A percentile compares a stretch with the other conserved stretches of the same genome.
phyloP scores from a whole-genome alignment of 2,888 invertebrate species.

The Diaphora mendica region DNA sequence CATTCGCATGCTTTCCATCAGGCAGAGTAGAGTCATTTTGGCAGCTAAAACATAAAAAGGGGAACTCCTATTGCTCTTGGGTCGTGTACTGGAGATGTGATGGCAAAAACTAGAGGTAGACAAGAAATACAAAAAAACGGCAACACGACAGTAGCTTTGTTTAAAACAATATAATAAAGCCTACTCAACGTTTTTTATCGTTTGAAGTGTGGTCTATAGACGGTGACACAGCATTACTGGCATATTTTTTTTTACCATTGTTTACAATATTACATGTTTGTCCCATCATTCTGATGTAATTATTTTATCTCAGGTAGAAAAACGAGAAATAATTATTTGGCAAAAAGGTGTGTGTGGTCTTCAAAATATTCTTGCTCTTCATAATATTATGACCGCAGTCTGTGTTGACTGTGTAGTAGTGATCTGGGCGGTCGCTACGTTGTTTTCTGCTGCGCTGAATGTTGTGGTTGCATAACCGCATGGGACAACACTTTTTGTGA shows the following conservation, averaged over 20 bases:
- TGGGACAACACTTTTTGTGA: too few species aligned
- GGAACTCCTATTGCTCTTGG: neutral
- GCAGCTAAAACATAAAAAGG: too few species aligned
- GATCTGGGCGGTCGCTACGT: too few species aligned
- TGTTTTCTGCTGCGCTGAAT: too few species aligned
- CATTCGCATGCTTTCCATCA: too few species aligned
- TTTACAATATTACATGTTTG: conserved; percentile 6
- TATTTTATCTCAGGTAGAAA: neutral
- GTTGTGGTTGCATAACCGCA: too few species aligned
- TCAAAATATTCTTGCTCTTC: too few species aligned
- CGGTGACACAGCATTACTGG: neutral
- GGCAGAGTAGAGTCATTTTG: too few species aligned
- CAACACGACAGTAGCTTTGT: neutral
- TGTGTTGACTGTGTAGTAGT: too few species aligned
- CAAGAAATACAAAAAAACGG: neutral
- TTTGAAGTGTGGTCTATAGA: neutral
- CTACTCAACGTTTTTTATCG: neutral
- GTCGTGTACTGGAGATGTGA: neutral
- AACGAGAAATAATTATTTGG: neutral
- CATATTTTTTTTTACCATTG: conserved; percentile 8
- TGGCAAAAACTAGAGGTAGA: neutral
- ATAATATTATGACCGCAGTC: too few species aligned
- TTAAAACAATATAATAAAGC: neutral
- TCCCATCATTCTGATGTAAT: conserved; percentile 8
- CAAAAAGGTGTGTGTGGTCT: neutral